Conservation (phyloP, 2,888 invertebrate species). For the Hemaris fuciformis region DNA sequence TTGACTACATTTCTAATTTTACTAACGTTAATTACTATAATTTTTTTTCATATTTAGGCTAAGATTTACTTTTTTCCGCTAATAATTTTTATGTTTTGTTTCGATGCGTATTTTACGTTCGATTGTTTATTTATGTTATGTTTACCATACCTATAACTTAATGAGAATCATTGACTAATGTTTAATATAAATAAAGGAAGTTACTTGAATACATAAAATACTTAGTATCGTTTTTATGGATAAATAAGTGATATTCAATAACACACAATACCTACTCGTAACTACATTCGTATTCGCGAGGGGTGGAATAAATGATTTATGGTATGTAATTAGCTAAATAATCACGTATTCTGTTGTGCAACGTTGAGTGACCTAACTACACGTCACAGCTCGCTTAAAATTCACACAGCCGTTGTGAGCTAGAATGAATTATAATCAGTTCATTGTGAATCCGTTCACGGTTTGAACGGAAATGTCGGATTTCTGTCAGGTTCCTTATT, state of each 20-base stretch:
- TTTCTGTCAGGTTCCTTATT: neutral
- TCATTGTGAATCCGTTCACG: slow-evolving; percentile 21
- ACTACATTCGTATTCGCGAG: neutral
- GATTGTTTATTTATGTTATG: too few species aligned
- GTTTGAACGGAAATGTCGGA: neutral
- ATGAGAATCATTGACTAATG: too few species aligned
- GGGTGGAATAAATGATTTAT: neutral
- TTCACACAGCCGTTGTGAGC: slow-evolving; percentile 9
- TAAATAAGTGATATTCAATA: neutral
- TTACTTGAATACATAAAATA: too few species aligned
- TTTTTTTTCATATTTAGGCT: neutral
- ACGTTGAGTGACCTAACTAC: neutral
- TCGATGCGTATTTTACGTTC: neutral
- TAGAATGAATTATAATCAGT: slow-evolving; percentile 28
- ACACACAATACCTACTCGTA: neutral
- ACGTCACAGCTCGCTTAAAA: slow-evolving; percentile 4
- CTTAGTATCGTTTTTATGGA: neutral
- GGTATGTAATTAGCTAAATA: slow-evolving; percentile 5
- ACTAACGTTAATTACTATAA: slow-evolving; percentile 12
- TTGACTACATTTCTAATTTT: slow-evolving; percentile 22
- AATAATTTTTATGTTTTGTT: neutral
- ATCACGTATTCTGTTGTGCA: slow-evolving; percentile 3
- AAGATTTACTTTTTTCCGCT: neutral
- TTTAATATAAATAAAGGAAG: too few species aligned
- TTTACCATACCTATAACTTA: too few species aligned